These are phyloP conservation scores for Cinclus cinclus DNA, from an alignment of 2,113 vertebrate genomes.

Conservation along the genomic window DNA sequence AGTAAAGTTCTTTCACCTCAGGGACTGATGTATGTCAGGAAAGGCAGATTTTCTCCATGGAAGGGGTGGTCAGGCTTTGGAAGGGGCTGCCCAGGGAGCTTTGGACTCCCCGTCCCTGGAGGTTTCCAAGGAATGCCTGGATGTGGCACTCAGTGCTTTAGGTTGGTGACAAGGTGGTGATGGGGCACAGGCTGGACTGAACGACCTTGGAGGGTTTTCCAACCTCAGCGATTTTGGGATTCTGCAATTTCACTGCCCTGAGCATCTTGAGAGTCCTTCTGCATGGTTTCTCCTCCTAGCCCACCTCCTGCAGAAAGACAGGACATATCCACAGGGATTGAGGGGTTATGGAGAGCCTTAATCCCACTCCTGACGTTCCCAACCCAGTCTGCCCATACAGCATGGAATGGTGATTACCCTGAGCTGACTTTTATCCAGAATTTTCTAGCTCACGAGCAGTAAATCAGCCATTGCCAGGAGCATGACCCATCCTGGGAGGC, in stretches of 20 bases:
- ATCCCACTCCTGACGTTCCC: not conserved
- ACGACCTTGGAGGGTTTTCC: not conserved
- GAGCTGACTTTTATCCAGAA: not conserved
- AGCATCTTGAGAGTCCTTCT: not conserved
- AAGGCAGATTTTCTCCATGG: not conserved
- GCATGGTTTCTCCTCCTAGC: not conserved
- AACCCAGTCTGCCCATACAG: not conserved
- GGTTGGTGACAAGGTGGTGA: not conserved
- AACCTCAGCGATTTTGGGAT: not conserved
- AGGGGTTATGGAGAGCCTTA: not conserved
- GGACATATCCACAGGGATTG: accelerated
- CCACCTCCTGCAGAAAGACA: not conserved
- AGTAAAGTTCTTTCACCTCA: not conserved
- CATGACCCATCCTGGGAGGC: not conserved
- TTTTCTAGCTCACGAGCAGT: not conserved
- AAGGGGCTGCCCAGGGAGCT: not conserved
- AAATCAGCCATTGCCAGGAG: not conserved
- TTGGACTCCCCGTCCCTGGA: not conserved
- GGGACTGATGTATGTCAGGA: not conserved
- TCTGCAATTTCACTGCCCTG: not conserved
- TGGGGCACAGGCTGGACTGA: not conserved
- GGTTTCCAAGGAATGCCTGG: not conserved
- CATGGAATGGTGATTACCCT: not conserved
- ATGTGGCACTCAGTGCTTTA: not conserved
- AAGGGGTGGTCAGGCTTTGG: not conserved